Conservation (phyloP, 2,888 invertebrate species). For the Rotaria magnacalcarata region DNA sequence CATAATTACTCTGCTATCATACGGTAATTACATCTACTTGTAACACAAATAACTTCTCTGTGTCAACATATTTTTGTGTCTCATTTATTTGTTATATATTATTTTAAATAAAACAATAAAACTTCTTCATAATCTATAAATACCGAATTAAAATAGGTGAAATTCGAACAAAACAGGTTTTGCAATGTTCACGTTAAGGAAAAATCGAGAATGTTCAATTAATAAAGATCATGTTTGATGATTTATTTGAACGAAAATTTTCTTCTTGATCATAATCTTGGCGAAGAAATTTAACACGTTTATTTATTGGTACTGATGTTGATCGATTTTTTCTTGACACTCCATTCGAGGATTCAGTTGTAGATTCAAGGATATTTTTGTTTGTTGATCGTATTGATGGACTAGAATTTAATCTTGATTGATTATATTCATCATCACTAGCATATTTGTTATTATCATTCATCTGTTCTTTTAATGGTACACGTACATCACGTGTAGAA, state of each 20-base stretch:
- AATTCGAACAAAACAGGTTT: too few relatives aligned
- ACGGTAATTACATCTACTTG: too few relatives aligned
- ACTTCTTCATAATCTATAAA: too few relatives aligned
- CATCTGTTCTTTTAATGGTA: not conserved
- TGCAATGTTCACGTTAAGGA: not conserved
- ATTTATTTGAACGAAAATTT: not conserved
- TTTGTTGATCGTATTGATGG: not conserved
- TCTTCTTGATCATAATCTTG: not conserved
- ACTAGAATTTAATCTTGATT: not conserved
- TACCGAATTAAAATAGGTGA: too few relatives aligned
- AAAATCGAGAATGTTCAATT: not conserved
- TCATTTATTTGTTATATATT: too few relatives aligned
- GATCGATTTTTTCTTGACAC: not conserved
- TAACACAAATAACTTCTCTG: too few relatives aligned
- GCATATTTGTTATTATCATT: not conserved
- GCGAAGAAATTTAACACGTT: not conserved
- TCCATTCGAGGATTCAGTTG: not conserved
- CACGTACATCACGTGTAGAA: slow-evolving; percentile 27
- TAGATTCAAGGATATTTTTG: not conserved
- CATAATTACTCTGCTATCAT: too few relatives aligned
- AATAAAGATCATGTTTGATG: not conserved
- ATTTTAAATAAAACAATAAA: too few relatives aligned
- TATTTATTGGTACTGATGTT: not conserved
- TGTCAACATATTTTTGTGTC: too few relatives aligned
- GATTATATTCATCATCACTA: not conserved